phyloP scores from a whole-genome alignment of 2,797 vertebrate species.

The Discoglossus pictus region DNA sequence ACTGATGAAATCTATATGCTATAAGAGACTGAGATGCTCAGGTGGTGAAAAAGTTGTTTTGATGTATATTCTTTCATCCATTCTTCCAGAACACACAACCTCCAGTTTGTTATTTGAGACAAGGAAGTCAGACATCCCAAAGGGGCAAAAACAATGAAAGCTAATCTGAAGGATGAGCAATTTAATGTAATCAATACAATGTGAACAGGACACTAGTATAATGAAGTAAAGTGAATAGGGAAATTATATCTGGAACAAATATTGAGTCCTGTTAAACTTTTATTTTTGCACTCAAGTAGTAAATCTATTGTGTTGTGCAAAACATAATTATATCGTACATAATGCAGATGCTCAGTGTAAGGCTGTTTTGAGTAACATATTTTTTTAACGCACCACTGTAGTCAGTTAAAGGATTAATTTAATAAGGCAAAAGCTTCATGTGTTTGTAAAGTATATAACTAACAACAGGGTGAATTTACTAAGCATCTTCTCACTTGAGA shows the following conservation, averaged over 20 bases:
- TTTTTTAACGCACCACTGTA: too few species aligned
- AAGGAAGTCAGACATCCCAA: slow-evolving; percentile 18
- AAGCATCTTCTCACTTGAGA: too few species aligned
- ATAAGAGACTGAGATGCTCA: slow-evolving; percentile 25
- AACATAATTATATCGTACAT: too few species aligned
- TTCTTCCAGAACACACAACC: slow-evolving; percentile 8
- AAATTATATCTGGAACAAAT: neutral
- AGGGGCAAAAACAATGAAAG: slow-evolving; percentile 17
- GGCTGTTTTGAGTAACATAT: too few species aligned
- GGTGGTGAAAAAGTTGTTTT: slow-evolving; percentile 30
- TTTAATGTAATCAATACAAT: slow-evolving; percentile 39
- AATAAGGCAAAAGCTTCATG: too few species aligned
- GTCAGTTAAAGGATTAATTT: too few species aligned
- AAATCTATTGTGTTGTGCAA: too few species aligned
- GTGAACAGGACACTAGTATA: slow-evolving; percentile 19
- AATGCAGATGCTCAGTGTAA: too few species aligned
- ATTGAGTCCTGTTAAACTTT: too few species aligned
- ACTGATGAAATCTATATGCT: slow-evolving; percentile 31
- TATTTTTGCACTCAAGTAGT: too few species aligned
- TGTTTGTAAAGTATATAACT: too few species aligned
- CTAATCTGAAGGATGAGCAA: slow-evolving; percentile 36
- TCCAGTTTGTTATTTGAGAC: slow-evolving; percentile 24
- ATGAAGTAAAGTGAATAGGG: slow-evolving; percentile 2
- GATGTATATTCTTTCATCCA: slow-evolving; percentile 8
- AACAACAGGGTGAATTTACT: too few species aligned